Conservation (phyloP, 2,113 vertebrate species). For the Serilophus lunatus region DNA sequence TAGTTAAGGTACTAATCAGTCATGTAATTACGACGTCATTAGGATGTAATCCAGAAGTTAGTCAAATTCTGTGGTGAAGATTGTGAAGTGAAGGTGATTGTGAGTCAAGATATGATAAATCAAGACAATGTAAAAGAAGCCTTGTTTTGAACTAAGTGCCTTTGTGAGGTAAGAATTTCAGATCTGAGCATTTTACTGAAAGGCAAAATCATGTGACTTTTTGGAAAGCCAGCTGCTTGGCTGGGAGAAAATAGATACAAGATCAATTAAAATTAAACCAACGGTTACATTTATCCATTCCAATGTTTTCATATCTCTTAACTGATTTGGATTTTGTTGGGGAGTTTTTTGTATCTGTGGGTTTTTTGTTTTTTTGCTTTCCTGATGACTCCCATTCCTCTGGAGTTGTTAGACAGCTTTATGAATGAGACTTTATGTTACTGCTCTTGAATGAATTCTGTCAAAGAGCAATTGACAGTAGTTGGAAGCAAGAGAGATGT, state of each 20-base stretch:
- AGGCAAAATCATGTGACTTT: background rate
- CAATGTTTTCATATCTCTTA: background rate
- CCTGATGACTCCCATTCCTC: background rate
- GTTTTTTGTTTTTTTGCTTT: background rate
- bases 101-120: background rate
- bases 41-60: background rate
- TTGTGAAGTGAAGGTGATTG: background rate
- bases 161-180: background rate
- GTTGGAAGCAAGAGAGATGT: background rate
- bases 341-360: background rate
- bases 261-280: background rate
- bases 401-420: background rate
- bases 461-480: background rate
- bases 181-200: background rate
- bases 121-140: background rate
- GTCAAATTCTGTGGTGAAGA: background rate
- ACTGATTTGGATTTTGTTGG: background rate
- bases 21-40: background rate
- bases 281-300: background rate
- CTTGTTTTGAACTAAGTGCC: background rate
- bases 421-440: slow-evolving; percentile 8
- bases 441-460: background rate
- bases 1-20: background rate
- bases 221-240: background rate
- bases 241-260: background rate